Evolutionary conservation across 2,888 invertebrate species (phyloP), one percentile per base, ranked within the genome.

Genomic region (Aleiodes alternator): DNA sequence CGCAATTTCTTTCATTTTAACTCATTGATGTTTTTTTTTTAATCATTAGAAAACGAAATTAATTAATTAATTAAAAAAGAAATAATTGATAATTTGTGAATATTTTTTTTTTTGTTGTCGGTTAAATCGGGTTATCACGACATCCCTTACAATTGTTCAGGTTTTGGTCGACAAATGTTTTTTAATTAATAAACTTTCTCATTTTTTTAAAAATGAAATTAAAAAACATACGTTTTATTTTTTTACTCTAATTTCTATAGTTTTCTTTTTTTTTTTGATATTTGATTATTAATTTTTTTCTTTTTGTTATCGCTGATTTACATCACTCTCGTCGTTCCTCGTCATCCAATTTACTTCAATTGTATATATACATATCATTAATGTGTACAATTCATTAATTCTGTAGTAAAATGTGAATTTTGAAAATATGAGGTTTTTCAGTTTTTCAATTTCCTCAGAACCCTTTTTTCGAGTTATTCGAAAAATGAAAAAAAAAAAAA

Each of bases 251-350:
- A 34, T 34, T 34, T 6, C 34, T 34, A 34, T 6, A 34, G 7
- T 43, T 43, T 11, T 43, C 8, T 43, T 64, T 38, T 56, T 43
- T 4, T 59, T 70, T 11, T 55, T 56, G 23, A 34, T 68, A 56
- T 53, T 61, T 14, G 11, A 51, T 72, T 51, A 50, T 72, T 72
- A 34, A 12, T 64, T 7, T 43, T 16, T 61, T 55, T 14, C n/a
- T 16, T 61, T 55, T 14, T 64, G 55, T 64, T 29, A 53, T 73
- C 64, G 64, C 56, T 69, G 51, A 38, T 72, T 73, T 51, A 43
- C 50, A 57, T 73, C 14, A 70, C 73, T 76, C 71, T 78, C 73
- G 59, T 75, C 75, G 72, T 75, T 79, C 68, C 70, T 73, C 59
- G 72, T 74, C 69, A n/a, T 76, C 76, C 70, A 74, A 38, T 76